A percentile compares a stretch with the other conserved stretches of the same genome.
Conservation (phyloP, 2,113 vertebrate genomes). For the Peromyscus californicus region DNA sequence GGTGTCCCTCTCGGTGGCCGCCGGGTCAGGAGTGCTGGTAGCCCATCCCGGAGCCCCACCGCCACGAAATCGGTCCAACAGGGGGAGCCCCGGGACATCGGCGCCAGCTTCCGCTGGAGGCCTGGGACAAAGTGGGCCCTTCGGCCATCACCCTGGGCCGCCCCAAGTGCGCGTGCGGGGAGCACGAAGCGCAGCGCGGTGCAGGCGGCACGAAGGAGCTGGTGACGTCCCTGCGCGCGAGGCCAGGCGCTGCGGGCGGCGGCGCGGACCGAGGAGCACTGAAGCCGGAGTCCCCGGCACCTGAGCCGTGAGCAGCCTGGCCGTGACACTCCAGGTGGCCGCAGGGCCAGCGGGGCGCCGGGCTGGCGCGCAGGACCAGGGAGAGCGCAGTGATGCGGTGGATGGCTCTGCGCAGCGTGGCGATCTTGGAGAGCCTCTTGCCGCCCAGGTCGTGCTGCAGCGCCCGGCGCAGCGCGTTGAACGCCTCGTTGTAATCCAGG, state of each 20-base stretch:
- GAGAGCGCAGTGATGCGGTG: constrained; percentile 95
- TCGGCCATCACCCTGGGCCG: constrained; percentile 57
- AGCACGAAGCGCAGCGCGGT: constrained; percentile 70
- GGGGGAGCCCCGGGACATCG: constrained; percentile 64
- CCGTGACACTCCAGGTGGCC: constrained; percentile 90
- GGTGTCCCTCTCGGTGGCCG: neutral
- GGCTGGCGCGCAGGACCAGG: constrained; percentile 88
- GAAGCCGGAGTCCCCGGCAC: neutral
- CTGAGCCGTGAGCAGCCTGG: neutral
- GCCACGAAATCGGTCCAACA: constrained; percentile 78
- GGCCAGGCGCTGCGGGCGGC: neutral
- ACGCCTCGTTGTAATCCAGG: constrained; percentile 98
- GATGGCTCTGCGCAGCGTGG: constrained; percentile 96
- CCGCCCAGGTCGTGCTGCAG: constrained; percentile 95
- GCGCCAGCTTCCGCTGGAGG: constrained; percentile 72
- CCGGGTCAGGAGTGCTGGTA: constrained; percentile 84
- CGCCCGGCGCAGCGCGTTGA: constrained; percentile 94
- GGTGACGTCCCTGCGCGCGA: neutral
- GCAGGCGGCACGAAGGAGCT: neutral
- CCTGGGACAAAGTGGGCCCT: neutral
- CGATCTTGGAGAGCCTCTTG: constrained; percentile 97
- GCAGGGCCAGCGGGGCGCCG: constrained; percentile 84
- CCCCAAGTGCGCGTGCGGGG: constrained; percentile 28
- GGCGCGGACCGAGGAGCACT: neutral
- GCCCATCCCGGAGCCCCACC: constrained; percentile 82